phyloP scores from a whole-genome alignment of 2,888 invertebrate genomes.

The Cryptus viduatorius region DNA sequence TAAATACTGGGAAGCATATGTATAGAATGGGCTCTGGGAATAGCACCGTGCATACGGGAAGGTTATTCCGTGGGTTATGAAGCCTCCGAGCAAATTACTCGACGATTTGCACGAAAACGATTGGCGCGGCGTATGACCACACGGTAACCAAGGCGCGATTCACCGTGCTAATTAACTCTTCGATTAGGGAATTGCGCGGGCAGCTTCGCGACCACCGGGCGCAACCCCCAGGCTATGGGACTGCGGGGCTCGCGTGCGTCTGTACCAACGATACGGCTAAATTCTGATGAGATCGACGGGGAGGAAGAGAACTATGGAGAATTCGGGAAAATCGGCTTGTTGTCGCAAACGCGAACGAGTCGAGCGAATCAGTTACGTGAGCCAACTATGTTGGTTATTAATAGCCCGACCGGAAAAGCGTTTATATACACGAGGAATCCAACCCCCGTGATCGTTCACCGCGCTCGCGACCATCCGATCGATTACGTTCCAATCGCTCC shows the following conservation, averaged over 20 bases:
- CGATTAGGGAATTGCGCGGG: conserved; percentile 69
- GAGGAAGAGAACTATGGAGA: conserved; percentile 50
- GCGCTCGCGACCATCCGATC: conserved; percentile 31
- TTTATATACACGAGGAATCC: conserved; percentile 2
- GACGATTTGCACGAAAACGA: conserved; percentile 72
- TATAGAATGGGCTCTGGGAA: conserved; percentile 21
- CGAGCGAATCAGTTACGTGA: conserved; percentile 55
- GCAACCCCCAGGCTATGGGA: conserved; percentile 37
- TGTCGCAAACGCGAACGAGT: conserved; percentile 51
- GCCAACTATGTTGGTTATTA: background rate
- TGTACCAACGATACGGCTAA: conserved; percentile 36
- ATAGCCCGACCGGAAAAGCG: background rate
- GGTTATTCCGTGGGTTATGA: conserved; percentile 60
- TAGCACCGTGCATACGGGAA: conserved; percentile 24
- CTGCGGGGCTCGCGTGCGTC: conserved; percentile 26
- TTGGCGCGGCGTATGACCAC: conserved; percentile 70
- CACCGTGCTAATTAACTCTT: conserved; percentile 74
- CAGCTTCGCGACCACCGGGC: conserved; percentile 58
- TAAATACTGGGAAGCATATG: conserved; percentile 58
- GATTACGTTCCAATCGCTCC: conserved; percentile 20
- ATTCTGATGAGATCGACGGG: conserved; percentile 43
- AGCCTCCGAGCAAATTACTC: conserved; percentile 73
- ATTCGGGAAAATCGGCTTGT: conserved; percentile 64
- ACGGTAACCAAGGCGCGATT: conserved; percentile 35
- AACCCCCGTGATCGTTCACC: conserved; percentile 15